These are phyloP conservation scores for Penaeus chinensis DNA, from an alignment of 1,140 invertebrate genomes.

Conservation along the genomic window DNA sequence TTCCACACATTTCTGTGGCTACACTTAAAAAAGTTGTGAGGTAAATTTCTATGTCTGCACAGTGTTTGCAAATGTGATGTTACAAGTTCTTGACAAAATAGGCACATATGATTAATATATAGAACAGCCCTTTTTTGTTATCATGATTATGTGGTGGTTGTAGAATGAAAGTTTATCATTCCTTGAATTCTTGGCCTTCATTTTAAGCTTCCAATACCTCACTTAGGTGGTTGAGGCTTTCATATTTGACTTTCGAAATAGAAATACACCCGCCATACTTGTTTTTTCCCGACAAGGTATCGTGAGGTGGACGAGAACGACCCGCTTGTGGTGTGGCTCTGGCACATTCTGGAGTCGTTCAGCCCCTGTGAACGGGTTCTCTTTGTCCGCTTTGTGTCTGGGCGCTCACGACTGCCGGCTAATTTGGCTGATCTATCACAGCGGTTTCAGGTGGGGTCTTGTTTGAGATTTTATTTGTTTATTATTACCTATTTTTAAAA, in stretches of 20 bases:
- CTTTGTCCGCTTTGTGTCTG: conserved; percentile 79
- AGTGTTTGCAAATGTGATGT: neutral
- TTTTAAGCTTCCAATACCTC: no score
- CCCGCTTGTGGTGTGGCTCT: conserved; percentile 76
- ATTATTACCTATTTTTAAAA: neutral
- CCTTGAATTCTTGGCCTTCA: no score
- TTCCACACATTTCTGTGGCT: conserved; percentile 75
- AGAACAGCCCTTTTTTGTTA: neutral
- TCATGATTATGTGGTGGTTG: no score
- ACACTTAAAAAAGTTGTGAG: conserved; percentile 76
- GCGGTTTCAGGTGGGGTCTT: conserved; percentile 74
- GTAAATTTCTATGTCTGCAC: conserved; percentile 65
- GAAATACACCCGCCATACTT: neutral
- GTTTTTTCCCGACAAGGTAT: conserved; percentile 37
- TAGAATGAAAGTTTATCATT: no score
- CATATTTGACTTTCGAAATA: neutral
- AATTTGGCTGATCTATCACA: conserved; percentile 78
- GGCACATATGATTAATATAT: neutral
- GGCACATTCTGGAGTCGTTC: conserved; percentile 76
- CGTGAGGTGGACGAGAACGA: conserved; percentile 75
- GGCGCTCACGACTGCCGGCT: conserved; percentile 75
- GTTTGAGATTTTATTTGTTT: conserved; percentile 16
- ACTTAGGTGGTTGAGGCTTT: no score
- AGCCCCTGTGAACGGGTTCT: conserved; percentile 76
- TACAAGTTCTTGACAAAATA: no score